Conservation (phyloP, 2,888 invertebrate species). For the Caenorhabditis plicata region DNA sequence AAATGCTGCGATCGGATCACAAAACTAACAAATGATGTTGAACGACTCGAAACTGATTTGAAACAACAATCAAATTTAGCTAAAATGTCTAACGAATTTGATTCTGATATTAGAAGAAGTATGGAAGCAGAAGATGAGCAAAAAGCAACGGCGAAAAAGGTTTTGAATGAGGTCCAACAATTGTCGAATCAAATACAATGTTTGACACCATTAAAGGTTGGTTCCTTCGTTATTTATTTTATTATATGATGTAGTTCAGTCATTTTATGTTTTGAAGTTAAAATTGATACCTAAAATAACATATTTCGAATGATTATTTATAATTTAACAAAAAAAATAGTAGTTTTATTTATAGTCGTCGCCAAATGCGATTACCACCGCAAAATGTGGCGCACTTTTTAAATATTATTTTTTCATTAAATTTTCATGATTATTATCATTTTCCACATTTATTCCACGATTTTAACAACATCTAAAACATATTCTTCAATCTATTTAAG, state of each 20-base stretch:
- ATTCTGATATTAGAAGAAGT: slow-evolving; percentile 7
- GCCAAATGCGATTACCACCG: no score
- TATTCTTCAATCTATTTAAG: no score
- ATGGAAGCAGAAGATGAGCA: slow-evolving; percentile 4
- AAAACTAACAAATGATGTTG: background rate
- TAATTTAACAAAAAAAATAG: no score
- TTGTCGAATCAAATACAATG: slow-evolving; percentile 9
- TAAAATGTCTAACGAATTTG: background rate
- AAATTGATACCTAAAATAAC: no score
- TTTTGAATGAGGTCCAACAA: slow-evolving; percentile 16
- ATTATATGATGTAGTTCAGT: no score
- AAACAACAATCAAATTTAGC: background rate
- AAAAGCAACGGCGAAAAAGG: slow-evolving; percentile 8
- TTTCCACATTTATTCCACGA: no score
- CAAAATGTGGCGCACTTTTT: no score
- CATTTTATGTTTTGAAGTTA: background rate
- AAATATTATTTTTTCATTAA: no score
- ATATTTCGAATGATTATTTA: no score
- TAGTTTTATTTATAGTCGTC: no score
- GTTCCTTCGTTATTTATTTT: background rate
- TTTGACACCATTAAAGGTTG: slow-evolving; percentile 12
- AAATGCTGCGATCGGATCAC: background rate
- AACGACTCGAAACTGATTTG: background rate
- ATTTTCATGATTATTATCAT: no score
- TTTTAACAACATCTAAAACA: no score